phyloP scores from a whole-genome alignment of 1,140 invertebrate species.

The Drosophila fuyamai region DNA sequence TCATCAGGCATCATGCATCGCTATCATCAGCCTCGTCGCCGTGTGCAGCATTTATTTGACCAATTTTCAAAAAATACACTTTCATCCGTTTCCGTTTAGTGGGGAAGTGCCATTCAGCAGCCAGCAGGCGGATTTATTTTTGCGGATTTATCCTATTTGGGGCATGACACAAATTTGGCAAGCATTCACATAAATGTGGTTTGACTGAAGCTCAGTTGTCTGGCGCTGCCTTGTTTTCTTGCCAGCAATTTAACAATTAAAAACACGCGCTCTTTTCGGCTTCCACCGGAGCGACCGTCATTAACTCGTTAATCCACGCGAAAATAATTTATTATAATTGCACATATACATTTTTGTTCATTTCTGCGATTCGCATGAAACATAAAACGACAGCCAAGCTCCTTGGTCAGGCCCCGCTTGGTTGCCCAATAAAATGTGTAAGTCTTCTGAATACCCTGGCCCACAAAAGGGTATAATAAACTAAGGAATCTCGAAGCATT shows the following conservation, averaged over 20 bases:
- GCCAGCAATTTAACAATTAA: conserved; percentile 80
- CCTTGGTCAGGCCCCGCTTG: conserved; percentile 37
- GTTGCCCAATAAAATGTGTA: conserved; percentile 60
- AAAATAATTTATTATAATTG: conserved; percentile 83
- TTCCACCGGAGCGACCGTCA: conserved; percentile 61
- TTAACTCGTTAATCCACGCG: conserved; percentile 81
- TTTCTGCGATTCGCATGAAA: conserved; percentile 71
- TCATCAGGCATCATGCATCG: conserved; percentile 17
- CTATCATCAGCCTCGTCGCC: conserved; percentile 14
- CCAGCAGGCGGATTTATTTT: conserved; percentile 51
- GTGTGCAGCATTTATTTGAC: conserved; percentile 27
- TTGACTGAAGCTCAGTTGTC: conserved; percentile 20
- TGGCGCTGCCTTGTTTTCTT: conserved; percentile 60
- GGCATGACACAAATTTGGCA: conserved; percentile 83
- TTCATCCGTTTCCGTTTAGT: conserved; percentile 49
- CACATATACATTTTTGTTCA: conserved; percentile 58
- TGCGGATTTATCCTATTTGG: conserved; percentile 77
- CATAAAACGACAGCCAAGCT: conserved; percentile 39
- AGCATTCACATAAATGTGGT: conserved; percentile 39
- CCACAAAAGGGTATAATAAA: conserved; percentile 6
- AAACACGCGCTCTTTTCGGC: conserved; percentile 75
- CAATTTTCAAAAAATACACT: conserved; percentile 43
- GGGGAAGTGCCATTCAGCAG: conserved; percentile 53
- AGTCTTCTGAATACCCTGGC: conserved; percentile 18
- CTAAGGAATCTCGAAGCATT: not conserved